These are phyloP conservation scores for Poliocrania exsul DNA, from an alignment of 2,797 vertebrate species.

Conservation along the genomic window DNA sequence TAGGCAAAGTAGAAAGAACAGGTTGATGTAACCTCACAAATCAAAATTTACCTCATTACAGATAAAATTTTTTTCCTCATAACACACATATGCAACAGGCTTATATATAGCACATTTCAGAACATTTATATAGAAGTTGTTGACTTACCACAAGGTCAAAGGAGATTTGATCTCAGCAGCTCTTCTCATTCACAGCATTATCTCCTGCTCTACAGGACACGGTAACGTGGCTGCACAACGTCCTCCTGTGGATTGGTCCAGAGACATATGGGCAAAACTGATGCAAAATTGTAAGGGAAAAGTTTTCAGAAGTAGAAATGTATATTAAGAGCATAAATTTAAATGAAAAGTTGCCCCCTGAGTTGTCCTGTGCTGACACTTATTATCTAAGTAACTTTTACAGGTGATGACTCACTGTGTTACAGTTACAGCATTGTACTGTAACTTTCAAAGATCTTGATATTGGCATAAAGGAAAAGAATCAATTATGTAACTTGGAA, in stretches of 20 bases:
- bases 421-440: not conserved
- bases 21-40: not conserved
- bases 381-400: not conserved
- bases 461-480: slow-evolving; percentile 13
- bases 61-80: not conserved
- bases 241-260: not conserved
- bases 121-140: not conserved
- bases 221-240: not conserved
- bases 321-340: not conserved
- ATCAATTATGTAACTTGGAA: not conserved
- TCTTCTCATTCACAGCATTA: not conserved
- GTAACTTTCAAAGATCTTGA: not conserved
- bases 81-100: not conserved
- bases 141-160: not conserved
- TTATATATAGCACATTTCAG: not conserved
- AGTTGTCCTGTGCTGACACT: not conserved
- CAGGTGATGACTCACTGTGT: not conserved
- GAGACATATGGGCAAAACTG: not conserved
- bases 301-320: not conserved
- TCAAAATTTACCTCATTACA: not conserved
- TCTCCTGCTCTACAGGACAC: not conserved
- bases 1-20: not conserved
- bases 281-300: not conserved
- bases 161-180: not conserved
- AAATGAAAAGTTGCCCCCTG: not conserved